Conservation (phyloP, 2,888 invertebrate species). For the Cylloceria caligata region DNA sequence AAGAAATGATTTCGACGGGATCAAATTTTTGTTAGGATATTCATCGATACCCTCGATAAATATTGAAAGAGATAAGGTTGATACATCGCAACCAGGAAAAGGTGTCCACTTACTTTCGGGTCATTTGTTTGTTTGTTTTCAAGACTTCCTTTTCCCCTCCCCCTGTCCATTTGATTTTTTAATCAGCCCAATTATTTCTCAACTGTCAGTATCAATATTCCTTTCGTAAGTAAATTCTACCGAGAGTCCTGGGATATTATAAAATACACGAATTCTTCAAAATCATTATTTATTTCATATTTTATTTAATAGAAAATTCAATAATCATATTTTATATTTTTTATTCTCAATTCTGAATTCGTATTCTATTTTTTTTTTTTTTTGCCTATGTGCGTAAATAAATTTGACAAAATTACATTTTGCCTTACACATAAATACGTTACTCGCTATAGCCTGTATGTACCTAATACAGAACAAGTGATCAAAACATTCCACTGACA, state of each 20-base stretch:
- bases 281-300: not conserved
- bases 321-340: not conserved
- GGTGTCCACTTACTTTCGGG: slow-evolving; percentile 1
- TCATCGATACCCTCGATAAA: slow-evolving; percentile 6
- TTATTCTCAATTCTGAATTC: not conserved
- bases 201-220: not conserved
- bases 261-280: not conserved
- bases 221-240: not conserved
- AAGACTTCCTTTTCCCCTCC: not conserved
- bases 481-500: no score
- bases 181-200: not conserved
- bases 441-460: no score
- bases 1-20: slow-evolving; percentile 1
- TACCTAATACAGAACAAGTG: no score
- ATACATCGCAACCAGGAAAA: slow-evolving; percentile 1
- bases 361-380: not conserved
- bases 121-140: slow-evolving; percentile 4
- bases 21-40: slow-evolving; percentile 29
- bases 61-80: slow-evolving; percentile 29
- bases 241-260: not conserved
- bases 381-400: no score
- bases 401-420: no score
- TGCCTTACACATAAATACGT: no score
- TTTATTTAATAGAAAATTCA: not conserved
- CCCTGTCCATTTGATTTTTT: not conserved